Evolutionary conservation across 2,888 invertebrate species (phyloP).

Genomic region (Argyra leucocephala): DNA sequence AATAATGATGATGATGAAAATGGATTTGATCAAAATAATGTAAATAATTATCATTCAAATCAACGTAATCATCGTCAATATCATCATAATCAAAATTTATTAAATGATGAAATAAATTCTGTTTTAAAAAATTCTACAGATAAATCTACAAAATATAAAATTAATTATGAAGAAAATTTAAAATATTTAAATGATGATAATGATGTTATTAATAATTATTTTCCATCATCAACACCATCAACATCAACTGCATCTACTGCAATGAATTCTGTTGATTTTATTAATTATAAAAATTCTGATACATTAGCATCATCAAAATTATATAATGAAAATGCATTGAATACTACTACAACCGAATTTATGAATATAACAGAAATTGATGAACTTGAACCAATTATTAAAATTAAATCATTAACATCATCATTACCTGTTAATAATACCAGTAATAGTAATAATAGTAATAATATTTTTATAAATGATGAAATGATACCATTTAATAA

Average conservation of each 20-base stretch:
- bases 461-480: too few relatives aligned
- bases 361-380: not conserved
- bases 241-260: not conserved
- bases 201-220: not conserved
- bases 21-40: slow-evolving; percentile 12
- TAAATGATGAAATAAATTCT: not conserved
- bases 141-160: not conserved
- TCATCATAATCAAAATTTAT: not conserved
- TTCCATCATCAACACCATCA: too few relatives aligned
- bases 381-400: slow-evolving; percentile 16
- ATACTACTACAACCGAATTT: too few relatives aligned
- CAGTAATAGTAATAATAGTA: not conserved
- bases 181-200: not conserved
- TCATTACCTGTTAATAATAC: not conserved
- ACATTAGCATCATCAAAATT: not conserved
- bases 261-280: not conserved
- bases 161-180: not conserved
- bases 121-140: not conserved
- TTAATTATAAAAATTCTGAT: not conserved
- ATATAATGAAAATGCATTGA: not conserved
- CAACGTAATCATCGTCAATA: not conserved
- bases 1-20: slow-evolving; percentile 13
- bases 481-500: not conserved
- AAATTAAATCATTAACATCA: not conserved
- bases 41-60: slow-evolving; percentile 1